Percentiles rank a stretch among this genome's conserved stretches.
Conservation (phyloP, 2,113 vertebrate genomes). For the Dolichallabes microphthalmus region DNA sequence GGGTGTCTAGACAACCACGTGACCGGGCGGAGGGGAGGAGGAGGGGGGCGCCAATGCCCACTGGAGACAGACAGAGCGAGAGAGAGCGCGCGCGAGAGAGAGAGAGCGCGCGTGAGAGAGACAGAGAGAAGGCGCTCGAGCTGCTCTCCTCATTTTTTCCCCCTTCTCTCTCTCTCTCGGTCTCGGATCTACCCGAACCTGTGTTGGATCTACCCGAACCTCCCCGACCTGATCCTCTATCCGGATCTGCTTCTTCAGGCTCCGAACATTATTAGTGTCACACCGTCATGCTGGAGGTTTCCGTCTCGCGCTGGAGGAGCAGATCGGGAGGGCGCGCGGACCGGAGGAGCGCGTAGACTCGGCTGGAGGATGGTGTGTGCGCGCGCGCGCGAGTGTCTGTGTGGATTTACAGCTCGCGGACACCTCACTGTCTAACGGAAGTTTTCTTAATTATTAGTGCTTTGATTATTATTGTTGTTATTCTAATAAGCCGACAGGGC, state of each 20-base stretch:
- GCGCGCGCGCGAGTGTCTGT: not conserved
- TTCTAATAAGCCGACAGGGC: not conserved
- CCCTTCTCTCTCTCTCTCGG: too few relatives aligned
- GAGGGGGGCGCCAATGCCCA: slow-evolving; percentile 87
- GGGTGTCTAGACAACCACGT: slow-evolving; percentile 96
- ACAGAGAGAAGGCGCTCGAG: slow-evolving; percentile 65
- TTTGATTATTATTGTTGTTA: not conserved
- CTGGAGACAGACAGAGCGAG: slow-evolving; percentile 60
- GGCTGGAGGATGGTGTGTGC: slow-evolving; percentile 66
- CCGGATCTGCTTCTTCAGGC: not conserved
- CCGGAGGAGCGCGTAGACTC: slow-evolving; percentile 46
- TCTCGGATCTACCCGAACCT: too few relatives aligned
- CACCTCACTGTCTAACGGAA: slow-evolving; percentile 69
- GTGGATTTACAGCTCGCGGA: slow-evolving; percentile 69
- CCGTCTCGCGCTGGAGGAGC: slow-evolving; percentile 53
- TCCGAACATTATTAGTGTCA: slow-evolving; percentile 23
- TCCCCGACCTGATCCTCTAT: slow-evolving; percentile 30
- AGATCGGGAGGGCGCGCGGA: slow-evolving; percentile 33
- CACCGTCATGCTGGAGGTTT: slow-evolving; percentile 41
- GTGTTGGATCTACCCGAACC: slow-evolving; percentile 54
- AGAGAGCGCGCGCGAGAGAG: slow-evolving; percentile 29
- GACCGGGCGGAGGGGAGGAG: slow-evolving; percentile 62
- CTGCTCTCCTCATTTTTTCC: slow-evolving; percentile 43
- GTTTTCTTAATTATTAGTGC: slow-evolving; percentile 47
- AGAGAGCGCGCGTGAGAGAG: slow-evolving; percentile 48